Evolutionary conservation across 2,797 vertebrate genomes (phyloP).

Genomic region (Cyclopterus lumpus): DNA sequence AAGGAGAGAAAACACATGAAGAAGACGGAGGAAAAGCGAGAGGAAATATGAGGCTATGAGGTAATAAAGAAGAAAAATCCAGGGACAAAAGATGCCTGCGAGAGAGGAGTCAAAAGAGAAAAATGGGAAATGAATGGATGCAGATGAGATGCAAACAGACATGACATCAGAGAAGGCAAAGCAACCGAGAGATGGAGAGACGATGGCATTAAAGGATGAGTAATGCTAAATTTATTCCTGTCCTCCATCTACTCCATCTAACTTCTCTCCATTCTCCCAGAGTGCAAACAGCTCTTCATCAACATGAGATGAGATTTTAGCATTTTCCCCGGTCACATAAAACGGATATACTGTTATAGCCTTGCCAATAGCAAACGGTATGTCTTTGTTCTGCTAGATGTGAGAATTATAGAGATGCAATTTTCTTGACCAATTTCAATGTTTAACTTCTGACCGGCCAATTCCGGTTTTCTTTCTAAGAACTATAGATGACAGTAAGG

Average conservation of each 20-base stretch:
- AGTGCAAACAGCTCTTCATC: slow-evolving; percentile 73
- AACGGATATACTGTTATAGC: slow-evolving; percentile 63
- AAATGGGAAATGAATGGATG: slow-evolving; percentile 69
- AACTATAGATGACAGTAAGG: not conserved
- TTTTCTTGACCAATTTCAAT: not conserved
- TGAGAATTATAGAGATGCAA: not conserved
- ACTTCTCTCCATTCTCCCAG: slow-evolving; percentile 49
- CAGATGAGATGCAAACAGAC: slow-evolving; percentile 75
- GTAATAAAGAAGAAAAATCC: slow-evolving; percentile 57
- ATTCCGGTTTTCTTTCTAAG: not conserved
- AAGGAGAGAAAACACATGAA: slow-evolving; percentile 9
- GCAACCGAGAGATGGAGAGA: slow-evolving; percentile 49
- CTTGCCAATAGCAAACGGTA: slow-evolving; percentile 43
- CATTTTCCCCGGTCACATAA: slow-evolving; percentile 51
- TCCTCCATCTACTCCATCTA: slow-evolving; percentile 52
- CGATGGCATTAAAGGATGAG: slow-evolving; percentile 70
- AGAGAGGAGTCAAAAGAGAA: slow-evolving; percentile 64
- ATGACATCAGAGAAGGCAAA: slow-evolving; percentile 71
- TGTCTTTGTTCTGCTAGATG: not conserved
- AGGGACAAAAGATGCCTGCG: slow-evolving; percentile 49
- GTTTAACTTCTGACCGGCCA: not conserved
- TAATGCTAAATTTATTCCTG: slow-evolving; percentile 69
- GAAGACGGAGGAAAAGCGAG: slow-evolving; percentile 6
- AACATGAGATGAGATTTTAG: slow-evolving; percentile 60
- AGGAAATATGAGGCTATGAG: slow-evolving; percentile 55